Conservation (phyloP, 2,797 vertebrate genomes). For the Percopsis omiscomaycus region DNA sequence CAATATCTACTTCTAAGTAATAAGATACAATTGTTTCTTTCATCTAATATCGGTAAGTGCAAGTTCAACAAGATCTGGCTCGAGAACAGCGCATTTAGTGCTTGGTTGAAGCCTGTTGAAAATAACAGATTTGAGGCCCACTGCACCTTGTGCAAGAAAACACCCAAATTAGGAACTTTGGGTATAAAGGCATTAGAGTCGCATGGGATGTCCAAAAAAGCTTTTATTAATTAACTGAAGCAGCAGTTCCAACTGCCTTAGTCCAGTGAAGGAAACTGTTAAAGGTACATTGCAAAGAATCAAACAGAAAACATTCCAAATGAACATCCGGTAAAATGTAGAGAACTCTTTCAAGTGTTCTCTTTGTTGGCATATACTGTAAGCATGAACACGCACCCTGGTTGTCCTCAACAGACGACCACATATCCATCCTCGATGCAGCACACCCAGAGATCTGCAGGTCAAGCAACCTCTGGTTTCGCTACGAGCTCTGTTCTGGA, state of each 20-base stretch:
- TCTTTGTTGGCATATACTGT: background rate
- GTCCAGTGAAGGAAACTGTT: background rate
- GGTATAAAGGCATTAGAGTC: too few relatives aligned
- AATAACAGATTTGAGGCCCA: too few relatives aligned
- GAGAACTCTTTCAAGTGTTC: background rate
- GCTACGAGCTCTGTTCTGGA: background rate
- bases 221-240: constrained; percentile 3
- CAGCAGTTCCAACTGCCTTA: background rate
- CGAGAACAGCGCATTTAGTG: too few relatives aligned
- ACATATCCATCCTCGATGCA: background rate
- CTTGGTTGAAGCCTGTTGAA: too few relatives aligned
- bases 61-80: too few relatives aligned
- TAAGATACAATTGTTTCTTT: too few relatives aligned
- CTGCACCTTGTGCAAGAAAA: too few relatives aligned
- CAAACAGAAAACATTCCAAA: background rate
- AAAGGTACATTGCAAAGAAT: background rate
- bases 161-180: too few relatives aligned
- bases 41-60: too few relatives aligned
- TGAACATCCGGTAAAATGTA: background rate
- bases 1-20: too few relatives aligned
- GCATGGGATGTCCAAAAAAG: too few relatives aligned
- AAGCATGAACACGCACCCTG: constrained; percentile 7
- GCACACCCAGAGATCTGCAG: background rate
- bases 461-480: background rate
- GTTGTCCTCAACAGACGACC: background rate